phyloP scores from a whole-genome alignment of 1,140 invertebrate species.

The Adoxophyes honmai region DNA sequence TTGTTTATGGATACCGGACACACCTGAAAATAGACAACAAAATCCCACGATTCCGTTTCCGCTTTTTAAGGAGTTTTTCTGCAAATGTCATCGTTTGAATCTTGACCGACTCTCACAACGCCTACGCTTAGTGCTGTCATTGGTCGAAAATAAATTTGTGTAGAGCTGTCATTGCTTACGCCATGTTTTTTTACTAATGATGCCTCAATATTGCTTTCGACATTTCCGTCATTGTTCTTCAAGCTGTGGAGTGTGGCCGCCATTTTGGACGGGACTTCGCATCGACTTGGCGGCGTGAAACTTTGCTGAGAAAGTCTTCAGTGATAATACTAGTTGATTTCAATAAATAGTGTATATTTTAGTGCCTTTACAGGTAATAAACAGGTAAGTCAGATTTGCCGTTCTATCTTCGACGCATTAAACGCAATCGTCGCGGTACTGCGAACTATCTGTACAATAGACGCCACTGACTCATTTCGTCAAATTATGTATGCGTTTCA shows the following conservation, averaged over 20 bases:
- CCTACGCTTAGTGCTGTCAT: neutral
- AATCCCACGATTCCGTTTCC: neutral
- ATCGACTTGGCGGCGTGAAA: conserved; percentile 22
- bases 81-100: neutral
- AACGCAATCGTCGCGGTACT: conserved; percentile 25
- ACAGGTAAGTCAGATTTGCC: conserved; percentile 41
- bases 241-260: conserved; percentile 22
- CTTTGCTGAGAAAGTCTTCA: conserved; percentile 22
- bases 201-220: neutral
- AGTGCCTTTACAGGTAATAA: conserved; percentile 25
- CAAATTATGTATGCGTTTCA: conserved; percentile 75
- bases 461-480: conserved; percentile 73
- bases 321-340: conserved; percentile 25
- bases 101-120: neutral
- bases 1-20: too few relatives aligned
- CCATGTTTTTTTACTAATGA: neutral
- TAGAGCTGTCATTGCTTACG: neutral
- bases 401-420: conserved; percentile 19
- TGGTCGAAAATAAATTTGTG: neutral
- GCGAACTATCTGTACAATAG: conserved; percentile 40
- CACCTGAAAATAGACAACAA: too few relatives aligned
- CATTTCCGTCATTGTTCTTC: conserved; percentile 5
- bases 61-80: neutral
- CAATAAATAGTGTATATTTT: conserved; percentile 29
- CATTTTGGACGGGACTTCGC: conserved; percentile 42